phyloP scores from a whole-genome alignment of 1,140 invertebrate species.

The Maniola jurtina region DNA sequence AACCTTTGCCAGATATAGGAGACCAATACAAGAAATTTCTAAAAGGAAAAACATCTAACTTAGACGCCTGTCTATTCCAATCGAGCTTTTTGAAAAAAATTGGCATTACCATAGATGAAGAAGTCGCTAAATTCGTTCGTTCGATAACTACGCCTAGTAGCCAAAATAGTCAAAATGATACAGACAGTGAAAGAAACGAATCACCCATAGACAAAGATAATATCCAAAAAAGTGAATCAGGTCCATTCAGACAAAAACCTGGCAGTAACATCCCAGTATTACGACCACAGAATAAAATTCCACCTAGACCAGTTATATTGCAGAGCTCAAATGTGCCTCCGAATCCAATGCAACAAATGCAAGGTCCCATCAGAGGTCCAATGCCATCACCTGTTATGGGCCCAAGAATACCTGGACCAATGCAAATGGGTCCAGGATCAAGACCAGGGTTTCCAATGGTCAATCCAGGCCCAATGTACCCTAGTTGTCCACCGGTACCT shows the following conservation, averaged over 20 bases:
- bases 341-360: neutral
- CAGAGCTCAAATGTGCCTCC: neutral
- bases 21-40: constrained; percentile 52
- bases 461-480: neutral
- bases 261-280: neutral
- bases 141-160: neutral
- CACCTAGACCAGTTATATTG: neutral
- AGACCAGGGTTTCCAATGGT: constrained; percentile 1
- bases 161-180: constrained; percentile 11
- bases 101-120: neutral
- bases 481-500: constrained; percentile 18
- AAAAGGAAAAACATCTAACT: constrained; percentile 34
- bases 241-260: neutral
- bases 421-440: neutral
- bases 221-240: neutral
- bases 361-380: constrained; percentile 14
- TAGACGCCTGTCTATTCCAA: constrained; percentile 38
- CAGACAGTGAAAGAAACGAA: neutral
- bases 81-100: constrained; percentile 12
- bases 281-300: neutral
- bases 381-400: neutral
- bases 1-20: constrained; percentile 49
- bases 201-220: neutral
- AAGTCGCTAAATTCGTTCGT: neutral
- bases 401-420: neutral